These are phyloP conservation scores for Leucophora obtusa DNA, from an alignment of 2,888 invertebrate species.

Conservation along the genomic window DNA sequence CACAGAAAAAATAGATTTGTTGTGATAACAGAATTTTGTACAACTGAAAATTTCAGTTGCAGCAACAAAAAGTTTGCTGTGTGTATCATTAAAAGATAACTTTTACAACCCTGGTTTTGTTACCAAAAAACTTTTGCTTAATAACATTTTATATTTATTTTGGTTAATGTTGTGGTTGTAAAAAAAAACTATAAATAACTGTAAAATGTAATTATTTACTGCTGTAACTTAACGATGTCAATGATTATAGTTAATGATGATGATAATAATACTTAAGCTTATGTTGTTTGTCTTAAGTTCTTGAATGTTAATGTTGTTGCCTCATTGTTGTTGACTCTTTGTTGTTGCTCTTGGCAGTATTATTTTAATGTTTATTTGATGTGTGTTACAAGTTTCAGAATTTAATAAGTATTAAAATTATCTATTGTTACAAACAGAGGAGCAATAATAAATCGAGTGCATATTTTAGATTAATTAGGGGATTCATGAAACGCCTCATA, in stretches of 20 bases:
- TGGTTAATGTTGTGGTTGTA: neutral
- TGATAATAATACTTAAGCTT: neutral
- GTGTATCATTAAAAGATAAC: too few species aligned
- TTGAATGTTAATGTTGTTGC: neutral
- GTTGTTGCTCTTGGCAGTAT: neutral
- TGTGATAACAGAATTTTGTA: too few species aligned
- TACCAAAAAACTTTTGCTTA: neutral
- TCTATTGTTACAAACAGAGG: too few species aligned
- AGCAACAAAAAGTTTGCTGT: too few species aligned
- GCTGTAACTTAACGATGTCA: neutral
- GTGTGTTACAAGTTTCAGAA: neutral
- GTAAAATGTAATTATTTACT: neutral
- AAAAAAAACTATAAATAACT: neutral
- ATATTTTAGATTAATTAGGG: too few species aligned
- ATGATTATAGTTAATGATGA: neutral
- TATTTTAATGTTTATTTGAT: neutral
- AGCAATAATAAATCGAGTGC: too few species aligned
- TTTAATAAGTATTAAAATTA: too few species aligned
- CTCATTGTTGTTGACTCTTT: neutral
- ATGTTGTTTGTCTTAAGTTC: neutral
- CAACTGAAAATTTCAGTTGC: too few species aligned
- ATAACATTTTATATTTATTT: neutral
- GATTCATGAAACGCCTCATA: too few species aligned
- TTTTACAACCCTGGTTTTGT: neutral
- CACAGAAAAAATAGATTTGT: neutral